Evolutionary conservation across 2,888 invertebrate species (phyloP), one percentile per base, ranked within the genome.

Genomic region (Brachyopa scutellaris): DNA sequence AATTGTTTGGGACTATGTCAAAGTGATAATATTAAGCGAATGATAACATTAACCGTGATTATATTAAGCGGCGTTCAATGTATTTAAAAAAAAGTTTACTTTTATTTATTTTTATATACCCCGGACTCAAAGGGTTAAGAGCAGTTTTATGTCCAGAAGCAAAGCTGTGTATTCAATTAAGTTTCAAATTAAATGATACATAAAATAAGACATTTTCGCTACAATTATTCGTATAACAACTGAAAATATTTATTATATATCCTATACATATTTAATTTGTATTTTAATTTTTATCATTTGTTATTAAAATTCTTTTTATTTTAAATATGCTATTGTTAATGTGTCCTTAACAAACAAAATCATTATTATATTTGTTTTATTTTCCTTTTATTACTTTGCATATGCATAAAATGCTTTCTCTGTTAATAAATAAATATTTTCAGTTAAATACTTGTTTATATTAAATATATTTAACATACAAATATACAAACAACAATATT

Each of bases 401-500:
- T 23, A 26, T 36, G 15, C 23, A 45, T 17, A 55, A 11, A 69
- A 29, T 55, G 40, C 40, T 55, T 47, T 45, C 26, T n/a, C 5
- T 45, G 33, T 47, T 62, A 15, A 9, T n/a, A 72, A 67, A 62
- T 53, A 78, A 79, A 64, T 74, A 76, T 79, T 78, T 69, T 77
- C 73, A 74, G 78, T 77, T 49, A 47, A 79, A 73, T 55, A 40
- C 6, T 15, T 36, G 21, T 33, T 61, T 61, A 77, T 77, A 61
- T 73, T 36, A 38, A 53, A 62, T 57, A 49, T 55, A 36, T 62
- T 23, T 47, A 59, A 31, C n/a, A 47, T 59, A 72, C 82, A 86
- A 33, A 78, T 42, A 11, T 23, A 23, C 70, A 33, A 19, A 74
- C 88, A 89, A 89, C 89, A 89, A 89, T 88, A 87, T 88, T 89